Conservation (phyloP, 2,888 invertebrate species). For the Watsonalla cultraria region DNA sequence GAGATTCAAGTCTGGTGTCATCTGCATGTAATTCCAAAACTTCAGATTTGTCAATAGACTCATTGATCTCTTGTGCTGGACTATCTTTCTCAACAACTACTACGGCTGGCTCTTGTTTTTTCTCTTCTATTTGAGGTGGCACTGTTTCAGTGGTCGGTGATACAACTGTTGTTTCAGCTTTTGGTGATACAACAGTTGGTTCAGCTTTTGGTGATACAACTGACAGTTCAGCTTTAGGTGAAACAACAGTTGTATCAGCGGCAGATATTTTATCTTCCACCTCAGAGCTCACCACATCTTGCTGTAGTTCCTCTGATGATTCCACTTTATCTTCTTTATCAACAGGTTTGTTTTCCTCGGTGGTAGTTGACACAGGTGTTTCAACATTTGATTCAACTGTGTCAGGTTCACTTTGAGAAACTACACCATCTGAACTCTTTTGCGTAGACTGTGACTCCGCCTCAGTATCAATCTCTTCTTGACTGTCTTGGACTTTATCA, state of each 20-base stretch:
- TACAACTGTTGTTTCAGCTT: constrained; percentile 42
- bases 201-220: constrained; percentile 39
- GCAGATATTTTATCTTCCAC: constrained; percentile 24
- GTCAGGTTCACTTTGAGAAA: constrained; percentile 37
- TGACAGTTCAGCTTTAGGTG: constrained; percentile 13
- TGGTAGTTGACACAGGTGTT: constrained; percentile 52
- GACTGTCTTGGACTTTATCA: constrained; percentile 54
- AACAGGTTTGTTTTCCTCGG: constrained; percentile 37
- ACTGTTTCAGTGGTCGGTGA: constrained; percentile 23
- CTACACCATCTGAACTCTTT: constrained; percentile 31
- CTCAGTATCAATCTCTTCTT: constrained; percentile 42
- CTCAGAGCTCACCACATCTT: constrained; percentile 17
- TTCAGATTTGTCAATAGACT: constrained; percentile 57
- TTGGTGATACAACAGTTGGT: constrained; percentile 54
- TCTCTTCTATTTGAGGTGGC: constrained; percentile 10
- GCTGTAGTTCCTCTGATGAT: constrained; percentile 17
- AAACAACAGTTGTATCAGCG: constrained; percentile 27
- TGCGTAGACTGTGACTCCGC: constrained; percentile 12
- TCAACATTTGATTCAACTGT: constrained; percentile 22
- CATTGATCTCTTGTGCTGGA: constrained; percentile 34
- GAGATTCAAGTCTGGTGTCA: constrained; percentile 52
- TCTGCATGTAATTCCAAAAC: constrained; percentile 60
- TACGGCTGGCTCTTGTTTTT: constrained; percentile 14
- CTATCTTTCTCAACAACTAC: constrained; percentile 12
- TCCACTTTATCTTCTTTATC: constrained; percentile 19